Percentiles rank a stretch among this genome's conserved stretches.
Conservation (phyloP, 2,113 vertebrate genomes). For the Tyrannus savana region DNA sequence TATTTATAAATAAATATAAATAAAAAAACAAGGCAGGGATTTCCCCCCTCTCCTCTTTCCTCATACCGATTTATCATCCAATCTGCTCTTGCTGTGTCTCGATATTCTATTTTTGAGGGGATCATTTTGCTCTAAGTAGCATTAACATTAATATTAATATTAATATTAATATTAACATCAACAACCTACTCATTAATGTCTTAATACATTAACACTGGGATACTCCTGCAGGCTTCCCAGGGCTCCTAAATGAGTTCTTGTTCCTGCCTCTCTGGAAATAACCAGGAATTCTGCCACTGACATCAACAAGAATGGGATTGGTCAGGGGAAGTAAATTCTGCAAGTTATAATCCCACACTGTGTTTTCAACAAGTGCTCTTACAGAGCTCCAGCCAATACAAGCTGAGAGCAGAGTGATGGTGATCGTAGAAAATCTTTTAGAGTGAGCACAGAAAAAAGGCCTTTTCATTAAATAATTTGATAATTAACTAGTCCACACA, state of each 20-base stretch:
- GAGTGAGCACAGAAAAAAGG: conserved; percentile 8
- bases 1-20: background rate
- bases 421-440: background rate
- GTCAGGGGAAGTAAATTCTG: background rate
- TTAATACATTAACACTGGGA: background rate
- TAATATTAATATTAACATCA: background rate
- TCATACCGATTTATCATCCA: background rate
- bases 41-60: accelerated
- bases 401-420: conserved; percentile 26
- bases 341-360: conserved; percentile 3
- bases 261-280: conserved; percentile 9
- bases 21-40: background rate
- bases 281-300: conserved; percentile 12
- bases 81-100: background rate
- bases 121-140: background rate
- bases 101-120: background rate
- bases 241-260: background rate
- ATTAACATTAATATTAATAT: background rate
- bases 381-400: conserved; percentile 21
- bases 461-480: conserved; percentile 18
- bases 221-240: background rate
- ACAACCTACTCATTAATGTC: background rate
- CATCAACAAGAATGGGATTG: background rate
- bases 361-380: conserved; percentile 14
- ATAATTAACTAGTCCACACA: conserved; percentile 5